phyloP scores from a whole-genome alignment of 2,888 invertebrate genomes.

The Empis livida region DNA sequence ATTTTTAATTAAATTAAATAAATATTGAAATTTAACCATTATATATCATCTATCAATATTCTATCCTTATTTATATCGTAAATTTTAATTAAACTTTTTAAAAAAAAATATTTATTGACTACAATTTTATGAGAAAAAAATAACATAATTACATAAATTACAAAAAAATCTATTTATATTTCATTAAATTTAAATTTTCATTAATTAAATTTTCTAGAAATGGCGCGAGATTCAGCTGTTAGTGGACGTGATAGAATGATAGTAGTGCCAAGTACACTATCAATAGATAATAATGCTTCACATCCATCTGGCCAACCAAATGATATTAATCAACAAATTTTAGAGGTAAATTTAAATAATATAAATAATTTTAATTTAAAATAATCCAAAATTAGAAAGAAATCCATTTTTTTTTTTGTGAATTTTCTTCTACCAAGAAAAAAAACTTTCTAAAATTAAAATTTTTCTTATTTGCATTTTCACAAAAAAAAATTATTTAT shows the following conservation, averaged over 20 bases:
- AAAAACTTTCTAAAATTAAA: neutral
- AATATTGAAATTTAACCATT: too few species aligned
- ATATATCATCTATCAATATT: too few species aligned
- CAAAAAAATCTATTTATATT: neutral
- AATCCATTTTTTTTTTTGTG: too few species aligned
- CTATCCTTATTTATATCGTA: too few species aligned
- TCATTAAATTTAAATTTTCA: neutral
- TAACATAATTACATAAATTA: too few species aligned
- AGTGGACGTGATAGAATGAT: conserved; percentile 27
- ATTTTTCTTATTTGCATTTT: conserved; percentile 1
- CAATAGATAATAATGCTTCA: conserved; percentile 26
- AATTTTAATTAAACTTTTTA: too few species aligned
- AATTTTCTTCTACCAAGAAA: too few species aligned
- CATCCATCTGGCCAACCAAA: conserved; percentile 19
- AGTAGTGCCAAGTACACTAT: conserved; percentile 28
- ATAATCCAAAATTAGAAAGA: too few species aligned
- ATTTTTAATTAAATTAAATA: too few species aligned
- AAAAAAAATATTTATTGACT: too few species aligned
- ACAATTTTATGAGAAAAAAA: too few species aligned
- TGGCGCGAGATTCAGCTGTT: conserved; percentile 34
- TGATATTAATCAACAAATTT: conserved; percentile 35
- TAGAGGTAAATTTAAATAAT: conserved; percentile 31
- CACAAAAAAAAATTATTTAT: neutral
- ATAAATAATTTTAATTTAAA: neutral
- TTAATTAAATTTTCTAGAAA: conserved; percentile 25